Evolutionary conservation across 2,797 vertebrate species (phyloP), one percentile per base, ranked within the genome.

Genomic region (Arctocebus calabarensis): DNA sequence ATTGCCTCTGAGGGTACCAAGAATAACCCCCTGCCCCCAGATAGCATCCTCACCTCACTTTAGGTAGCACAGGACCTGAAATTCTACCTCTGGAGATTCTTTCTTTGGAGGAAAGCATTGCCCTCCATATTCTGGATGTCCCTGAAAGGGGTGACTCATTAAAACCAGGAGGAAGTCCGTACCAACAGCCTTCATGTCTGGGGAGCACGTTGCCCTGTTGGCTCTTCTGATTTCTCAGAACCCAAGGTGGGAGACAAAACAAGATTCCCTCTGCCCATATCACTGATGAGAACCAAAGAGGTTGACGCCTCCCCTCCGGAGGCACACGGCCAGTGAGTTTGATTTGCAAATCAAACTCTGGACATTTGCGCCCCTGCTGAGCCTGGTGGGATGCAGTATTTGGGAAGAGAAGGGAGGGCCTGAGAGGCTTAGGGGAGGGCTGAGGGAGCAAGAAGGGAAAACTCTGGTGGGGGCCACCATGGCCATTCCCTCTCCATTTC

Each of bases 151-250:
- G 79, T 17, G 23, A 43, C 29, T 37, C 29, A 8, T 22, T 7
- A 9, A 22, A 40, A 13, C 32, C 77, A 12, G 0, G 3, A 27
- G 71, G 70, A 59, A 14, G 17, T 12, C 59, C 0, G 1, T 25
- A 1, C 2, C 22, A 7, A n/a, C 1, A 10, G 7, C 52, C 37
- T 70, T 78, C 1, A 0, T 2, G 48, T 57, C 66, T 61, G 43
- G 3, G 1, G 43, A 45, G 71, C 20, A 3, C 1, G 0, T 4
- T 2, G 12, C 27, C 1, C 22, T 3, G 0, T 17, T 23, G 19
- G 3, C 40, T 20, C 19, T 2, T 32, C 71, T 37, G 57, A 19
- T 70, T 68, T 34, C 90, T 74, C 27, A 32, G 13, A 43, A 12
- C 37, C 1, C 37, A 23, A 45, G 11, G 25, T 59, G 5, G 59